Evolutionary conservation across 2,888 invertebrate genomes (phyloP).

Genomic region (Encarsia formosa): DNA sequence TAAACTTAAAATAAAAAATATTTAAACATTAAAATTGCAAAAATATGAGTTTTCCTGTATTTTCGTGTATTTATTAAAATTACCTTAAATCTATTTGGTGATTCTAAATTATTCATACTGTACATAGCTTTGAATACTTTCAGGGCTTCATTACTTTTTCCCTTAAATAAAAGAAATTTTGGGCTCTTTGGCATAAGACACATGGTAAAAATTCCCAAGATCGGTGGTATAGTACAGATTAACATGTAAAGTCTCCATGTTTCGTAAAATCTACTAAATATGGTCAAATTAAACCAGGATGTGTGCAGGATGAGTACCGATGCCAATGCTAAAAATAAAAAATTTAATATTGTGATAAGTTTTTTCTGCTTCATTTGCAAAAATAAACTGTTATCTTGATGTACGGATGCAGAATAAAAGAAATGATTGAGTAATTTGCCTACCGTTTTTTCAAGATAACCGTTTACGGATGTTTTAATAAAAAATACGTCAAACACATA

Average conservation of each 20-base stretch:
- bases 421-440: no score
- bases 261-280: conserved; percentile 40
- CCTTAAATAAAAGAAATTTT: conserved; percentile 69
- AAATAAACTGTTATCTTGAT: no score
- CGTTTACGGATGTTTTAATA: no score
- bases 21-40: not conserved
- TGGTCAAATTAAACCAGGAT: conserved; percentile 35
- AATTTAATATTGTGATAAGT: no score
- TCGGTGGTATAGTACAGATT: conserved; percentile 58
- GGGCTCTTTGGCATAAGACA: conserved; percentile 72
- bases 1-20: conserved; percentile 7
- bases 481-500: no score
- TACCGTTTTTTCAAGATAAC: no score
- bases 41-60: no score
- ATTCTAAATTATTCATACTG: conserved; percentile 61
- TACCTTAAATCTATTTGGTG: conserved; percentile 65
- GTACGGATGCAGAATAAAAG: no score
- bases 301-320: conserved; percentile 49
- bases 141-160: conserved; percentile 63
- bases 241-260: conserved; percentile 54
- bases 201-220: conserved; percentile 62
- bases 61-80: no score
- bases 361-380: no score
- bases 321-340: conserved; percentile 45
- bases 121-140: conserved; percentile 64